Evolutionary conservation across 2,888 invertebrate genomes (phyloP).

Genomic region (Anoncus sp.): DNA sequence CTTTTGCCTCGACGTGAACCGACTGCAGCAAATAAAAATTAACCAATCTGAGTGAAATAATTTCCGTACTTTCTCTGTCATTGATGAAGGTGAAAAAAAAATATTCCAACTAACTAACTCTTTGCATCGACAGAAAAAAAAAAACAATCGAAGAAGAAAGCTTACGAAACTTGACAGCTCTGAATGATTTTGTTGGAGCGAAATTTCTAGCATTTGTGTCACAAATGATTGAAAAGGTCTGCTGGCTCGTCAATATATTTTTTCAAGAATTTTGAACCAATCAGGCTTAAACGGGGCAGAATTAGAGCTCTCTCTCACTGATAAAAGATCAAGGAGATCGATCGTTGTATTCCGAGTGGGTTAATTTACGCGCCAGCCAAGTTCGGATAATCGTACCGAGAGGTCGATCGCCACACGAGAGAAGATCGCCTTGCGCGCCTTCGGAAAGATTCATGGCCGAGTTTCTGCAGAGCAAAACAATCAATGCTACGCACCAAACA

Average conservation of each 20-base stretch:
- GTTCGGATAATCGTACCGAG: conserved; percentile 23
- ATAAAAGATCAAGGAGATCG: conserved; percentile 44
- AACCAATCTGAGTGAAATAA: too few species aligned
- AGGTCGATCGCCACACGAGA: background rate
- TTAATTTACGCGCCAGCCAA: conserved; percentile 60
- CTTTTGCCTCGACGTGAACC: background rate
- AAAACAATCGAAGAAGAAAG: too few species aligned
- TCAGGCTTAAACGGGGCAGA: conserved; percentile 17
- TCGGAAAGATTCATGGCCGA: background rate
- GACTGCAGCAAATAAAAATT: background rate
- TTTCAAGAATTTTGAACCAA: background rate
- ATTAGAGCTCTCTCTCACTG: conserved; percentile 38
- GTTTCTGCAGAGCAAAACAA: conserved; percentile 16
- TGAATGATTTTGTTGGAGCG: too few species aligned
- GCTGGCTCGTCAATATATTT: too few species aligned
- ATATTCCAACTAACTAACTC: too few species aligned
- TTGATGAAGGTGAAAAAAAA: too few species aligned
- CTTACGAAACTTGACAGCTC: too few species aligned
- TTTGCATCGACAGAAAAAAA: too few species aligned
- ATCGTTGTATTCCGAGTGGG: conserved; percentile 48
- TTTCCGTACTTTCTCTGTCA: too few species aligned
- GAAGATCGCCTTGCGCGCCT: conserved; percentile 28
- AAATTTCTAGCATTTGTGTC: too few species aligned
- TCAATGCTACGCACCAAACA: background rate
- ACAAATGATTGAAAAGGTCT: too few species aligned